Base-by-base conservation (phyloP, 1,140 invertebrate species). In the Aporrectodea caliginosa region DNA sequence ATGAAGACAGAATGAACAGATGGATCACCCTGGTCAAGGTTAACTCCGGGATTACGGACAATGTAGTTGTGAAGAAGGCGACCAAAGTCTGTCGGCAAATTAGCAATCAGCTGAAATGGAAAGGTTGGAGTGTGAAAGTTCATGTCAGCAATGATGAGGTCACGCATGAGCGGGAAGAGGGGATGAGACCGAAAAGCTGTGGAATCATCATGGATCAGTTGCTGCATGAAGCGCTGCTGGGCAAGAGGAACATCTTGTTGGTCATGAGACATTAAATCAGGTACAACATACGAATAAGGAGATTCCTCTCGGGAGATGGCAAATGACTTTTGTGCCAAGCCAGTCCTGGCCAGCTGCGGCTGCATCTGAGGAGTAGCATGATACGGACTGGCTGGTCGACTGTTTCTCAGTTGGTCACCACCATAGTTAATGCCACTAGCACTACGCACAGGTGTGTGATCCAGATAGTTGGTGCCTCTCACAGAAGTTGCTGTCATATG, bases 71-170 rank as follows among this genome's bases (percentile, higher is more conserved):
- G 76, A 6, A 81, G 43, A 32, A 81, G 58, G 12, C 69, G 29
- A 32, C 77, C 80, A 69, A 81, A 81, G 58, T 81, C 71, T 16
- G 69, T 81, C 16, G 87, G 87, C 79, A 88, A 79, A 78, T 86
- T 84, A 34, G 83, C 84, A 70, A 87, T 86, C 29, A 88, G 83
- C 78, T 85, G 85, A 80, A 86, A 87, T 35, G 86, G 87, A 80
- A 87, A 87, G 69, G 82, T 80, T 27, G 86, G 86, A 2, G 83
- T 84, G 77, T 84, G 84, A 75, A 88, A 88, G 81, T 88, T 88
- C 85, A 87, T 86, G 79, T 88, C 86, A 2, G 87, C 86, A 70
- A 88, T 88, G 75, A 88, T 86, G 73, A 88, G 79, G 78, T 88
- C 87, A 35, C 87, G 83, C 43, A 88, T 82, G 58, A 88, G 82